A percentile compares a stretch with the other conserved stretches of the same genome.
Evolutionary conservation across 2,113 vertebrate genomes (phyloP).

Genomic region (Parus major): DNA sequence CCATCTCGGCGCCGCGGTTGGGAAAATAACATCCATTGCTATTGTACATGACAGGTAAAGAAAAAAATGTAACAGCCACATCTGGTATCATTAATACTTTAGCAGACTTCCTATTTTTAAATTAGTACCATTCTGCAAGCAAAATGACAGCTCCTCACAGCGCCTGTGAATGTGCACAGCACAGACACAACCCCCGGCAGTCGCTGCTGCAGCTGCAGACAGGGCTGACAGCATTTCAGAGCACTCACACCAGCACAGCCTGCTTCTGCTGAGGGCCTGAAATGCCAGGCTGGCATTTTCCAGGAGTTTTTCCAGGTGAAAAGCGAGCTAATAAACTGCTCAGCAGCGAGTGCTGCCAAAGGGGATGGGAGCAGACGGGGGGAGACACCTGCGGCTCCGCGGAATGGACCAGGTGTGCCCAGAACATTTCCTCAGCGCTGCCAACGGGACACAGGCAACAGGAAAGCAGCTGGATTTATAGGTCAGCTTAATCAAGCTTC

Average conservation of each 20-base stretch:
- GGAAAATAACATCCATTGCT: neutral
- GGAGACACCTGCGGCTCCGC: neutral
- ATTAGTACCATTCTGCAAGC: slow-evolving; percentile 51
- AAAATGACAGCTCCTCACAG: slow-evolving; percentile 53
- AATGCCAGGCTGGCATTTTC: slow-evolving; percentile 20
- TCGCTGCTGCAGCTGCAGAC: neutral
- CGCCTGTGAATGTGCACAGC: neutral
- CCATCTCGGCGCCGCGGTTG: neutral
- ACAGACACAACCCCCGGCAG: slow-evolving; percentile 1
- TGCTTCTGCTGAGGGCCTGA: neutral
- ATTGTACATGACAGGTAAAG: slow-evolving; percentile 42
- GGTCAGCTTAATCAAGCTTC: neutral
- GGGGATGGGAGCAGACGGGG: neutral
- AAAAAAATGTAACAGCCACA: slow-evolving; percentile 33
- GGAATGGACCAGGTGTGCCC: neutral
- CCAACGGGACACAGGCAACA: neutral
- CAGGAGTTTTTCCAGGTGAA: slow-evolving; percentile 27
- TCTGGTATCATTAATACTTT: slow-evolving; percentile 70
- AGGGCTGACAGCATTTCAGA: slow-evolving; percentile 11
- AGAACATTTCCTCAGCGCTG: neutral
- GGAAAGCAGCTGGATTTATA: slow-evolving; percentile 5
- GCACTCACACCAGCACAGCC: neutral
- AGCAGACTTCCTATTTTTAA: slow-evolving; percentile 62
- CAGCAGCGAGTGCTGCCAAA: neutral
- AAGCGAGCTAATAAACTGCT: neutral